phyloP scores from a whole-genome alignment of 2,888 invertebrate species.

The Drosophila ochracea region DNA sequence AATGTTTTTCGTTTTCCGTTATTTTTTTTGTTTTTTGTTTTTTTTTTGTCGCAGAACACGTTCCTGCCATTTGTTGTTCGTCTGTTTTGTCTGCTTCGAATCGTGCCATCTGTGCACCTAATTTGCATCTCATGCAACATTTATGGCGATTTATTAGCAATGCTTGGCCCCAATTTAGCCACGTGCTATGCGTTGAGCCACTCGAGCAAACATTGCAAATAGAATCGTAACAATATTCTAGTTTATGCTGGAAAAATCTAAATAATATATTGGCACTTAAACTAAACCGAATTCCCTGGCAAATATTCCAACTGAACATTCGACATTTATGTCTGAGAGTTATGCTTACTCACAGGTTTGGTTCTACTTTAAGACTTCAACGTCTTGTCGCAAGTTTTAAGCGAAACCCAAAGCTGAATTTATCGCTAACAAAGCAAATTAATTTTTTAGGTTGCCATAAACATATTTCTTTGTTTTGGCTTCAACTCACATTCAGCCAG shows the following conservation, averaged over 20 bases:
- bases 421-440: neutral
- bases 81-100: neutral
- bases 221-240: neutral
- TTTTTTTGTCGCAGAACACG: slow-evolving; percentile 26
- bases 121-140: slow-evolving; percentile 58
- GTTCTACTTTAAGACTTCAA: too few relatives aligned
- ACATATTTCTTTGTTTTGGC: slow-evolving; percentile 12
- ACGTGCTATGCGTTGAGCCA: slow-evolving; percentile 28
- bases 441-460: neutral
- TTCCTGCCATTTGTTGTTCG: slow-evolving; percentile 17
- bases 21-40: neutral
- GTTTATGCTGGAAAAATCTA: neutral
- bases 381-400: too few relatives aligned
- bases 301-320: neutral
- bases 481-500: neutral
- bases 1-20: slow-evolving; percentile 25
- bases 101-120: slow-evolving; percentile 23
- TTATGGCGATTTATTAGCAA: slow-evolving; percentile 74
- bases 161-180: slow-evolving; percentile 53
- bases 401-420: neutral
- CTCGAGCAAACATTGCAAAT: neutral
- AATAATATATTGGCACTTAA: neutral
- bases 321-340: neutral
- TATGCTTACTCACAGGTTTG: neutral
- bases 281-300: neutral